Percentiles rank a stretch among this genome's conserved stretches.
Conservation (phyloP, 1,140 invertebrate genomes). For the Macrobrachium nipponense region DNA sequence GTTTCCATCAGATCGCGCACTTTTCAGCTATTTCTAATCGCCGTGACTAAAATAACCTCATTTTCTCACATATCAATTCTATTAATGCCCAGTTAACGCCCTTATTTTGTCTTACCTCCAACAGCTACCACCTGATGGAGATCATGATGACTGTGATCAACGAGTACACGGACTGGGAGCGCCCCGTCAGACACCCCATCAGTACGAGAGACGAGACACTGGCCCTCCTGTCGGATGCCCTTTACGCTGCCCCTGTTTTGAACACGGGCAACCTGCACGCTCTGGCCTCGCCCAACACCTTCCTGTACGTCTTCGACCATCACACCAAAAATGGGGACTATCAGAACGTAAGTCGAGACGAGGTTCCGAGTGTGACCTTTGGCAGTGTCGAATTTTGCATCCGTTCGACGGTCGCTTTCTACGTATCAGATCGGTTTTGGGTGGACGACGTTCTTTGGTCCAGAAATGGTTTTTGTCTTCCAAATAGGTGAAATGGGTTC, state of each 20-base stretch:
- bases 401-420: no score
- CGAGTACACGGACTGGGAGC: conserved; percentile 97
- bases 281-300: conserved; percentile 76
- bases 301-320: conserved; percentile 93
- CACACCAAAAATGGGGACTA: conserved; percentile 92
- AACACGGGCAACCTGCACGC: conserved; percentile 93
- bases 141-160: conserved; percentile 81
- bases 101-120: not conserved
- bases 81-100: not conserved
- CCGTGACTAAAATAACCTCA: not conserved
- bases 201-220: conserved; percentile 93
- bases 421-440: no score
- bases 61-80: not conserved
- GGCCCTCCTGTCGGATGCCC: conserved; percentile 91
- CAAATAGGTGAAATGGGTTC: no score
- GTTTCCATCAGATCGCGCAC: no score
- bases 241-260: conserved; percentile 89
- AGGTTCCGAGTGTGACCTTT: not conserved
- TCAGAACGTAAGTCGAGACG: conserved; percentile 78
- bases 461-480: no score
- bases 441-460: no score
- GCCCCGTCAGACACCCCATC: conserved; percentile 91
- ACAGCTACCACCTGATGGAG: conserved; percentile 71
- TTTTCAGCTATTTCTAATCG: no score
- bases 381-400: no score